Evolutionary conservation across 1,140 invertebrate genomes (phyloP), one percentile per base, ranked within the genome.

Genomic region (Bombus vancouverensis): DNA sequence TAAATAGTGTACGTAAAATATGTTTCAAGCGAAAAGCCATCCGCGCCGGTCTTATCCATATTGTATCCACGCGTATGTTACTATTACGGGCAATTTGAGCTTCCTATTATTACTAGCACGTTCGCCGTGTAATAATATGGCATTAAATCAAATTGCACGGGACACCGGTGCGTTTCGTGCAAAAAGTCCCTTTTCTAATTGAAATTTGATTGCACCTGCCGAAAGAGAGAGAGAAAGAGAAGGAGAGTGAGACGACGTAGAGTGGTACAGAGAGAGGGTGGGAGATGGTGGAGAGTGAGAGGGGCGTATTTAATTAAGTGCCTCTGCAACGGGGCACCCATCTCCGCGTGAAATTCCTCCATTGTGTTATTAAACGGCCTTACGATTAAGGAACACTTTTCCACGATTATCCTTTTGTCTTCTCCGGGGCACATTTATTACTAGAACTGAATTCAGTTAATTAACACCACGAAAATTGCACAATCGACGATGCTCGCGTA

Each of bases 101-200:
- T 85, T 85, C 83, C 83, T 85, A 85, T 85, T 85, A 85, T 85
- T 85, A 85, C 77, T 62, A 68, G 83, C 83, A 85, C 83, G 83
- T 85, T 85, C 83, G 76, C 83, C 32, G 68, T 85, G 83, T 85
- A 85, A 85, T 85, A 80, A 85, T 85, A 85, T 80, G 77, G 83
- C 83, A 85, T 85, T 85, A 85, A 85, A 85, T 85, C 77, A 85
- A 85, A 85, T 85, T 85, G 83, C 83, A 72, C 84, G 79, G 66
- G 84, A 86, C 84, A 86, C 81, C 62, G 80, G 79, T 70, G 66
- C 84, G 75, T 88, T 88, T 81, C 71, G 68, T 28, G 77, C 77
- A 85, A 85, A 85, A 85, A 80, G 83, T 85, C 76, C 68, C 83
- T 85, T 85, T 85, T 85, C 83, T 85, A 85, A 85, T 85, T 85